Percentiles rank a stretch among this genome's conserved stretches.
Conservation (phyloP, 2,888 invertebrate species). For the Apotomis turbidana region DNA sequence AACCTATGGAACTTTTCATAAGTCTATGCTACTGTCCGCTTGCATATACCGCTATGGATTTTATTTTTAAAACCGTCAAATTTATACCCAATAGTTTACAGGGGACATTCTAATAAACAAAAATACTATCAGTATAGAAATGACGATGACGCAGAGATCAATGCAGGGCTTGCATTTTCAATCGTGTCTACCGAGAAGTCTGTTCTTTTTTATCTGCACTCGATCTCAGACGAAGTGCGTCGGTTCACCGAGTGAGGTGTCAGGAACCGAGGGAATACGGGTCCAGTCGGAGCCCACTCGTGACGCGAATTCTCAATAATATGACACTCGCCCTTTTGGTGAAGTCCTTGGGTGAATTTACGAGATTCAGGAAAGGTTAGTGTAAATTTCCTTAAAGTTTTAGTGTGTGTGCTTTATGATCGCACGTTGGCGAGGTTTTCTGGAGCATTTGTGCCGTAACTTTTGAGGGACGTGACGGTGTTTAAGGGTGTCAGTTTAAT, state of each 20-base stretch:
- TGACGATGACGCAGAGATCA: too few species aligned
- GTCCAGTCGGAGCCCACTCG: constrained; percentile 40
- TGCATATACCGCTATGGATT: too few species aligned
- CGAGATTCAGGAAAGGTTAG: constrained; percentile 35
- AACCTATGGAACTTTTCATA: too few species aligned
- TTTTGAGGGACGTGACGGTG: constrained; percentile 1
- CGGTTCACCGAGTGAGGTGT: constrained; percentile 15
- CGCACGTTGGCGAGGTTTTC: constrained; percentile 10
- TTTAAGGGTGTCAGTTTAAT: not conserved
- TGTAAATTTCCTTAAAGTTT: constrained; percentile 40
- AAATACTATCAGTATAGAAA: too few species aligned
- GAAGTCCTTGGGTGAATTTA: constrained; percentile 31
- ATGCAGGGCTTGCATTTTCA: not conserved
- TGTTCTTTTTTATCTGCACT: constrained; percentile 20
- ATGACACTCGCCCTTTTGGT: constrained; percentile 27
- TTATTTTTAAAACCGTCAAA: too few species aligned
- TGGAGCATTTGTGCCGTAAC: constrained; percentile 2
- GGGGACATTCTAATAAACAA: too few species aligned
- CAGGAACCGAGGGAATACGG: constrained; percentile 30
- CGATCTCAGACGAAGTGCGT: constrained; percentile 20
- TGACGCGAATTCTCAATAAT: constrained; percentile 36
- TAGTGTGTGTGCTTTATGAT: constrained; percentile 29
- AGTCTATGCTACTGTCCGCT: too few species aligned
- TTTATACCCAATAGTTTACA: too few species aligned
- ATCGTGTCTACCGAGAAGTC: not conserved